Conservation (phyloP, 2,888 invertebrate species). For the Lycocerus yunnanus region DNA sequence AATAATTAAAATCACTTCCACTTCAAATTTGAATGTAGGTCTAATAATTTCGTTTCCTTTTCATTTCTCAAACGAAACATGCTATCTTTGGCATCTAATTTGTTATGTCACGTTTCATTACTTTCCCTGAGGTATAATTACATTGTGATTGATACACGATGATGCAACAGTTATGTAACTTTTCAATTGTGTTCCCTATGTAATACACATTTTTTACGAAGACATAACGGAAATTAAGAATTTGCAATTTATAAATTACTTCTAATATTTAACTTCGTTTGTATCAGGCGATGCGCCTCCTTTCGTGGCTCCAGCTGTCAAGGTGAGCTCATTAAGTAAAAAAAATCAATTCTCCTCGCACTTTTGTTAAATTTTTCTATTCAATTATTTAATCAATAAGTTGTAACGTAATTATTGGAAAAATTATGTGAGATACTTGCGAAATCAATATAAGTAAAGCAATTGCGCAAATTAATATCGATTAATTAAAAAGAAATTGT, state of each 20-base stretch:
- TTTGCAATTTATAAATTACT: background rate
- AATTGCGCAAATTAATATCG: background rate
- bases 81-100: background rate
- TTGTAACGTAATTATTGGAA: background rate
- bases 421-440: background rate
- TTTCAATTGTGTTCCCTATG: background rate
- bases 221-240: background rate
- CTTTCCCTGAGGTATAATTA: background rate
- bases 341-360: too few relatives aligned
- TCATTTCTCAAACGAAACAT: background rate
- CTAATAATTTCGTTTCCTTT: background rate
- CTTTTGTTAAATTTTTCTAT: too few relatives aligned
- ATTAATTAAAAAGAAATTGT: background rate
- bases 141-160: background rate
- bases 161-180: background rate
- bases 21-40: background rate
- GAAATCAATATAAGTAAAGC: background rate
- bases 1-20: background rate
- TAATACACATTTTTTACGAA: background rate
- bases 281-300: background rate
- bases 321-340: too few relatives aligned
- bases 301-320: background rate
- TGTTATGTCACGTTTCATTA: constrained; percentile 3
- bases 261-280: background rate
- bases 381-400: background rate